Conservation (phyloP, 1,140 invertebrate species). For the Drosophila watanabei region DNA sequence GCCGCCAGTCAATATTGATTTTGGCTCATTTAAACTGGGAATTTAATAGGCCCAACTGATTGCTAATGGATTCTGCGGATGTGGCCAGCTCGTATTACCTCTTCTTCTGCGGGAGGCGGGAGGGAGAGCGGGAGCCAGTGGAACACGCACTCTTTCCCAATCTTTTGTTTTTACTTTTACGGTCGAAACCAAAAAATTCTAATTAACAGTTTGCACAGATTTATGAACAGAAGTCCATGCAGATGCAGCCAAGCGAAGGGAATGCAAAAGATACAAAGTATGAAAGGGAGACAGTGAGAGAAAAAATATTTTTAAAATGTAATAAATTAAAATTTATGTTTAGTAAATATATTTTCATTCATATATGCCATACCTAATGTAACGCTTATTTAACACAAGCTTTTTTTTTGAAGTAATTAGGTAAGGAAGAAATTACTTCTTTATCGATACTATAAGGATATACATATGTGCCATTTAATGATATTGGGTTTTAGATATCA, state of each 20-base stretch:
- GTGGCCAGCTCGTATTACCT: conserved; percentile 24
- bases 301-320: not conserved
- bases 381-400: not conserved
- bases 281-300: not conserved
- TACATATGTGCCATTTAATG: too few relatives aligned
- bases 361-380: not conserved
- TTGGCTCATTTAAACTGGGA: conserved; percentile 60
- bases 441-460: not conserved
- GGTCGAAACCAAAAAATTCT: conserved; percentile 30
- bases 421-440: not conserved
- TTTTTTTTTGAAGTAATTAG: not conserved
- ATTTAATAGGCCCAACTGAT: conserved; percentile 58
- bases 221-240: conserved; percentile 52
- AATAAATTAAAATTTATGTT: not conserved
- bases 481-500: too few relatives aligned
- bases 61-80: conserved; percentile 40
- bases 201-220: conserved; percentile 53
- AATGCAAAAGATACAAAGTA: conserved; percentile 22
- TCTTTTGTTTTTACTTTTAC: conserved; percentile 22
- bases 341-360: not conserved
- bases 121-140: not conserved
- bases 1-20: conserved; percentile 71
- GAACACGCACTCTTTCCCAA: conserved; percentile 2
- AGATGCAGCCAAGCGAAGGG: conserved; percentile 24
- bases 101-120: not conserved